Percentiles rank a stretch among this genome's conserved stretches.
Evolutionary conservation across 2,888 invertebrate species (phyloP).

Genomic region (Eucera pruinosa): DNA sequence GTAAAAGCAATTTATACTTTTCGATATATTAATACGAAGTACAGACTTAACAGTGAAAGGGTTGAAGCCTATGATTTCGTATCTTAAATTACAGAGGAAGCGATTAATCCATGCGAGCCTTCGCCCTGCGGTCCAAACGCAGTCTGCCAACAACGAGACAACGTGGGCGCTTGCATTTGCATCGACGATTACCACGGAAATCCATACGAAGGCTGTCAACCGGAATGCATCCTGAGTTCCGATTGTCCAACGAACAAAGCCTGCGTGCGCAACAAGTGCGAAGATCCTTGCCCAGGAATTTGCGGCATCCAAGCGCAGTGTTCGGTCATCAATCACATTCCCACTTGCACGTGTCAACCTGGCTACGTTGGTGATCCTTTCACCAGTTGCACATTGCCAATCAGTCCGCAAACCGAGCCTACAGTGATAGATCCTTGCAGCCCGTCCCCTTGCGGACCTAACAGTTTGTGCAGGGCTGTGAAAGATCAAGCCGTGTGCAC

Average conservation of each 20-base stretch:
- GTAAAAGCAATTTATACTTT: no score
- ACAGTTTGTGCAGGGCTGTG: constrained; percentile 90
- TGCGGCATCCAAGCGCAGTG: constrained; percentile 94
- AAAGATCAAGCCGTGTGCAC: constrained; percentile 92
- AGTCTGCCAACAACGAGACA: constrained; percentile 90
- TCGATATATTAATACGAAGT: no score
- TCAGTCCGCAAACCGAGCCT: constrained; percentile 72
- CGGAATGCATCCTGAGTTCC: constrained; percentile 94
- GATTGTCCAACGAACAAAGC: constrained; percentile 94
- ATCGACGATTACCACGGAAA: constrained; percentile 93
- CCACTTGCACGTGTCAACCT: constrained; percentile 91
- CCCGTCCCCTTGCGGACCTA: constrained; percentile 92
- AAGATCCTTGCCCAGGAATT: constrained; percentile 93
- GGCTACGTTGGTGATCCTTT: constrained; percentile 92
- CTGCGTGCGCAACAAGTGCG: constrained; percentile 93
- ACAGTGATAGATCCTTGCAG: constrained; percentile 87
- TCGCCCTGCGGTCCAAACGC: constrained; percentile 95
- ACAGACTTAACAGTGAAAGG: no score
- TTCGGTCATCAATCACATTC: constrained; percentile 93
- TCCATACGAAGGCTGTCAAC: constrained; percentile 94
- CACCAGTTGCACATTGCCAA: constrained; percentile 83
- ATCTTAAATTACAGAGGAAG: constrained; percentile 84
- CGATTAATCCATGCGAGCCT: constrained; percentile 91
- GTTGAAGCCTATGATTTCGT: no score
- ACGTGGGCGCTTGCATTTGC: constrained; percentile 92